Conservation (phyloP, 2,888 invertebrate species). For the Eilema caniola region DNA sequence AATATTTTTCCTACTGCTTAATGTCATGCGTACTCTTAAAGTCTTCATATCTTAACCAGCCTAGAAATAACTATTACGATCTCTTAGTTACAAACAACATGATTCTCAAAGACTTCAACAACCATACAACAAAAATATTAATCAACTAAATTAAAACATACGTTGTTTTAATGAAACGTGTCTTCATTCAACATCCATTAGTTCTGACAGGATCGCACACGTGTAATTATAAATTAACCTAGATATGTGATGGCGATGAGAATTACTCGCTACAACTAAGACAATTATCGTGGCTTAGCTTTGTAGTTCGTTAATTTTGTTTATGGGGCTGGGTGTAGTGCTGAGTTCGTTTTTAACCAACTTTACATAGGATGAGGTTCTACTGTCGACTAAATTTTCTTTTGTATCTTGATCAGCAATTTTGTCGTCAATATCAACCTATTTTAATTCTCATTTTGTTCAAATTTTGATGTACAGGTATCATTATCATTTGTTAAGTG, state of each 20-base stretch:
- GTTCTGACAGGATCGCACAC: slow-evolving; percentile 66
- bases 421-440: too few species aligned
- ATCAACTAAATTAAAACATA: slow-evolving; percentile 33
- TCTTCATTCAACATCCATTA: slow-evolving; percentile 61
- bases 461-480: background rate
- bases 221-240: slow-evolving; percentile 81
- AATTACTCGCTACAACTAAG: slow-evolving; percentile 38
- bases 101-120: slow-evolving; percentile 12
- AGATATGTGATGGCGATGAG: slow-evolving; percentile 55
- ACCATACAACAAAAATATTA: slow-evolving; percentile 25
- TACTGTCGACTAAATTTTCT: too few species aligned
- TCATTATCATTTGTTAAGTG: background rate
- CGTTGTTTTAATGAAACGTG: slow-evolving; percentile 44
- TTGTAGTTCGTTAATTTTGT: slow-evolving; percentile 18
- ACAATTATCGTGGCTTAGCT: slow-evolving; percentile 44
- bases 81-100: background rate
- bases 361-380: too few species aligned
- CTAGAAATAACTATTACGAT: slow-evolving; percentile 5
- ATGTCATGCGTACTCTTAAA: too few species aligned
- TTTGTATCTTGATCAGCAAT: too few species aligned
- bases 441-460: background rate
- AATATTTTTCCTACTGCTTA: too few species aligned
- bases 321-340: background rate
- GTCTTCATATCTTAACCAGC: too few species aligned
- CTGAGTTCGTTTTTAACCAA: too few species aligned